phyloP scores from a whole-genome alignment of 2,113 vertebrate genomes.

The Protobothrops mucrosquamatus region DNA sequence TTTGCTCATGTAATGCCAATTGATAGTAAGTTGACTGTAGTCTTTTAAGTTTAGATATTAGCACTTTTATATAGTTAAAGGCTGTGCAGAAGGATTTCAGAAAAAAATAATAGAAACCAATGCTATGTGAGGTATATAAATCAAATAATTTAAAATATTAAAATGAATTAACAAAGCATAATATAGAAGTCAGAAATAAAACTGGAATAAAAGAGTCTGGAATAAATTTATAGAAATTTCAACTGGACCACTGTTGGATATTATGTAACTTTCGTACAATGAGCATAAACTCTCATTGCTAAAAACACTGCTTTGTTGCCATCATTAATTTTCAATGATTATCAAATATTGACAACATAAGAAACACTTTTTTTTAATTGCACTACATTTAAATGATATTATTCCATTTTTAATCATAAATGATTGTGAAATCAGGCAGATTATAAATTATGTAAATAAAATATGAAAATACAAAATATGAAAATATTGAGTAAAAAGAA shows the following conservation, averaged over 20 bases:
- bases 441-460: background rate
- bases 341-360: background rate
- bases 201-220: background rate
- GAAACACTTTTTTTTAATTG: background rate
- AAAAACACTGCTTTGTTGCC: background rate
- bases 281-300: background rate
- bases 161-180: background rate
- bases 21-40: too few relatives aligned
- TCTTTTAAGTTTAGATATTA: too few relatives aligned
- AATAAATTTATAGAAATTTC: background rate
- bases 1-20: too few relatives aligned
- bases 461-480: background rate
- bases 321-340: background rate
- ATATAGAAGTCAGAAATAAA: background rate
- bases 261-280: background rate
- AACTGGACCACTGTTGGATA: background rate
- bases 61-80: too few relatives aligned
- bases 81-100: too few relatives aligned
- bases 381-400: background rate
- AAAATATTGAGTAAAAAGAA: slow-evolving; percentile 8
- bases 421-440: background rate
- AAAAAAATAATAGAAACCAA: too few relatives aligned
- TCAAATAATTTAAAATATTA: background rate
- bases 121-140: too few relatives aligned
- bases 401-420: background rate